Evolutionary conservation across 2,113 vertebrate genomes (phyloP).

Genomic region (Seriola rivoliana): DNA sequence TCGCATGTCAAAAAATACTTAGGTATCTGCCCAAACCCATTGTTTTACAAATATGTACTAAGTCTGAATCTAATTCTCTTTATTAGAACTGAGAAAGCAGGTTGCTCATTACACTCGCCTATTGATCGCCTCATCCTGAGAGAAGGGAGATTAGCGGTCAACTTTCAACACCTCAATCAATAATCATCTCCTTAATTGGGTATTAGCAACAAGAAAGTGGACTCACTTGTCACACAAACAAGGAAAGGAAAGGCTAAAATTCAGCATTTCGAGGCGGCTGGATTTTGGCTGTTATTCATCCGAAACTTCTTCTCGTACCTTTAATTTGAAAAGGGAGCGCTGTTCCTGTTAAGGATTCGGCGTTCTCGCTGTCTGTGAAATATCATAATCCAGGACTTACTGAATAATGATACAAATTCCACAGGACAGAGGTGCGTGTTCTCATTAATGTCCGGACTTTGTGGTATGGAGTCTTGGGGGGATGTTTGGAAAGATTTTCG

Average conservation of each 20-base stretch:
- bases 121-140: slow-evolving; percentile 74
- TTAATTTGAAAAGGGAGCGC: slow-evolving; percentile 54
- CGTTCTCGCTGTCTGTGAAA: slow-evolving; percentile 35
- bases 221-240: slow-evolving; percentile 76
- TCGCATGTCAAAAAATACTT: background rate
- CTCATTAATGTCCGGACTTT: slow-evolving; percentile 43
- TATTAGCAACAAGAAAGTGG: slow-evolving; percentile 80
- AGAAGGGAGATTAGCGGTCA: slow-evolving; percentile 82
- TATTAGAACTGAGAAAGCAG: slow-evolving; percentile 69
- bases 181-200: slow-evolving; percentile 86
- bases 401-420: slow-evolving; percentile 52
- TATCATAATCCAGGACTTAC: slow-evolving; percentile 48
- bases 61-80: slow-evolving; percentile 64
- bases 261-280: slow-evolving; percentile 21
- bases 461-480: background rate
- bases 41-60: slow-evolving; percentile 68
- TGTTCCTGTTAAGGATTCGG: slow-evolving; percentile 30
- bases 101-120: slow-evolving; percentile 78
- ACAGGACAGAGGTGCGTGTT: slow-evolving; percentile 1
- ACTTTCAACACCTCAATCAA: slow-evolving; percentile 83
- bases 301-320: slow-evolving; percentile 32
- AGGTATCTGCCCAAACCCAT: background rate
- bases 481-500: background rate
- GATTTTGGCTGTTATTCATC: slow-evolving; percentile 51
- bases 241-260: slow-evolving; percentile 62